A percentile compares a stretch with the other conserved stretches of the same genome.
These are phyloP conservation scores for Podocnemis expansa DNA, from an alignment of 2,113 vertebrate species.

Conservation along the genomic window DNA sequence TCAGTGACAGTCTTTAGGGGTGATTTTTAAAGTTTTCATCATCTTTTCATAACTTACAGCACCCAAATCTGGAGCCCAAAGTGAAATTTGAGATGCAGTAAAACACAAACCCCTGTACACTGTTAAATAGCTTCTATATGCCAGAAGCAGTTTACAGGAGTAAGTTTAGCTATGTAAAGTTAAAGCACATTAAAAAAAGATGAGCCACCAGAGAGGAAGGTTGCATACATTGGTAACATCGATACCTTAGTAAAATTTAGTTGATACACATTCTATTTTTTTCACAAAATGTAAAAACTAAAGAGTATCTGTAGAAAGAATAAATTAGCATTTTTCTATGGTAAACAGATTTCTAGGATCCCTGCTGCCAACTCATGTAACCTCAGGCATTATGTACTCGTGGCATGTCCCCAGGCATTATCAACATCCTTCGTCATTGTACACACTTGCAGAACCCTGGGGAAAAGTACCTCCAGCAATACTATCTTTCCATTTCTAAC, in stretches of 20 bases:
- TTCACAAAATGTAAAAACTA: background rate
- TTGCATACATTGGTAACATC: background rate
- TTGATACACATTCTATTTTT: background rate
- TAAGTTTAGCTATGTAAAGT: background rate
- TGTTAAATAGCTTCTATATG: background rate
- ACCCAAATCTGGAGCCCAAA: background rate
- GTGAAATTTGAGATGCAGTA: background rate
- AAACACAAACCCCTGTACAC: background rate
- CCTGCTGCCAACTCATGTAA: background rate
- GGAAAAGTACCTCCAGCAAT: background rate
- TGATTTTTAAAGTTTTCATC: background rate
- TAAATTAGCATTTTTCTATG: background rate
- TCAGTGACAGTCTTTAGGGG: background rate
- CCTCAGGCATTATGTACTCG: background rate
- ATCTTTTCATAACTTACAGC: background rate
- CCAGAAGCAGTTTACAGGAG: background rate
- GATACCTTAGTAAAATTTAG: background rate
- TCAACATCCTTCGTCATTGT: background rate
- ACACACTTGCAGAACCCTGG: background rate
- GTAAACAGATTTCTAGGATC: background rate
- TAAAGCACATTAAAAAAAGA: background rate
- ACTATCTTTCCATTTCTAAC: background rate
- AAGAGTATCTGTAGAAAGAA: background rate
- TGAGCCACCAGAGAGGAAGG: background rate
- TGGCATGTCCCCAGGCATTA: background rate